phyloP scores from a whole-genome alignment of 2,888 invertebrate species.

The Chromoteleia sp. region DNA sequence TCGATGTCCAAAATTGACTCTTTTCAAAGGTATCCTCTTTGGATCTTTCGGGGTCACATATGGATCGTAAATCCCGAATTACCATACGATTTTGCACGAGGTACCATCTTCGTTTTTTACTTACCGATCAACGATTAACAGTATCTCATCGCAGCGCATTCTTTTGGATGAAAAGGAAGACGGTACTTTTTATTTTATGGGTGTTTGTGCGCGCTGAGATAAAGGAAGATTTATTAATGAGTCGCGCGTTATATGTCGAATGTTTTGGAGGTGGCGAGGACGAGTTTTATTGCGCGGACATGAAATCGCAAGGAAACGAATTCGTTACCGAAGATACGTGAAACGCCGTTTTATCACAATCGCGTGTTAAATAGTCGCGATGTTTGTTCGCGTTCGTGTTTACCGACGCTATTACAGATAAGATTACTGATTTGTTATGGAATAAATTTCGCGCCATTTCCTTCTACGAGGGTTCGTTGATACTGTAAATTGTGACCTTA shows the following conservation, averaged over 20 bases:
- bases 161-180: slow-evolving; percentile 58
- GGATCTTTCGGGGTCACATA: slow-evolving; percentile 63
- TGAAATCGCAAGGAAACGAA: slow-evolving; percentile 55
- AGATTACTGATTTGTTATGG: slow-evolving; percentile 61
- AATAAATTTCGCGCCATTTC: slow-evolving; percentile 40
- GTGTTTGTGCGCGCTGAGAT: slow-evolving; percentile 55
- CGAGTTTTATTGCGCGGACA: slow-evolving; percentile 58
- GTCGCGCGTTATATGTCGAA: slow-evolving; percentile 63
- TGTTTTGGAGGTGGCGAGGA: slow-evolving; percentile 51
- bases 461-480: slow-evolving; percentile 25
- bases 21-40: slow-evolving; percentile 21
- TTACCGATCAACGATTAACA: slow-evolving; percentile 67
- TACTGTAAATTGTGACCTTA: slow-evolving; percentile 40
- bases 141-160: slow-evolving; percentile 65
- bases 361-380: slow-evolving; percentile 66
- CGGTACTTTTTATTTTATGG: slow-evolving; percentile 63
- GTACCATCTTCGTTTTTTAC: slow-evolving; percentile 49
- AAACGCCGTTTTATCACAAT: slow-evolving; percentile 65
- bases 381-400: slow-evolving; percentile 65
- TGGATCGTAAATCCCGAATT: slow-evolving; percentile 66
- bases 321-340: slow-evolving; percentile 58
- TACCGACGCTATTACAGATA: slow-evolving; percentile 67
- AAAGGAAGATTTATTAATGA: slow-evolving; percentile 67
- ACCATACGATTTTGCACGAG: slow-evolving; percentile 56
- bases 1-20: slow-evolving; percentile 24